Base-by-base conservation (phyloP, 1,140 invertebrate genomes). In the Ruditapes philippinarum region DNA sequence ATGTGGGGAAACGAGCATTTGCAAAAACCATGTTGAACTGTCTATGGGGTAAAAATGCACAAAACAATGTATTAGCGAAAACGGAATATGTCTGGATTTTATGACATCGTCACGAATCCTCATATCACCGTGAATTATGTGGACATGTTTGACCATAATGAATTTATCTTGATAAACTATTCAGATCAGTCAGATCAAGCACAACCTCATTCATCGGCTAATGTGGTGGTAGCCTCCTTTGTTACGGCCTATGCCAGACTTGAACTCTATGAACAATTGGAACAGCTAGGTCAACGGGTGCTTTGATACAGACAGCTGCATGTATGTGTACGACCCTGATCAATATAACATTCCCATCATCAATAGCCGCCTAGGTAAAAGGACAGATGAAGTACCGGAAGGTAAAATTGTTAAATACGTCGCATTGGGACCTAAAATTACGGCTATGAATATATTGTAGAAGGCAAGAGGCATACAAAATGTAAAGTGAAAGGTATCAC, bases 291-390 rank as follows among this genome's bases (percentile, higher is more conserved):
- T 17, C 36, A 40, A 12, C 36, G 73, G 1, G 73, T 76, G 3
- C n/a, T 76, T 76, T 76, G 73, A 76, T 25, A 54, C 76, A 49
- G 49, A 79, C 28, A 54, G 76, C 31, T 79, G 76, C 17, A 79
- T 79, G 76, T 74, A 40, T 38, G n/a, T 74, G 3, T 42, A 74
- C n/a, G 70, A 74, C 38, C 70, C 42, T 9, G 36, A 74, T 1
- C 36, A 74, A 31, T 74, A 74, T 38, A 74, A 74, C 22, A 45
- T 74, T 38, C 70, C 70, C n/a, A 74, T 49, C 42, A 38, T 22
- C 7, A 7, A 38, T 19, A 74, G 17, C 42, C 5, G 36, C 3
- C n/a, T 74, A 12, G 70, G 70, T 11, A 19, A 74, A 22, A 42
- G 17, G 70, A 74, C 70, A 5, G 70, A 74, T 74, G 65, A 68